Evolutionary conservation across 2,113 vertebrate genomes (phyloP).

Genomic region (Lepus americanus): DNA sequence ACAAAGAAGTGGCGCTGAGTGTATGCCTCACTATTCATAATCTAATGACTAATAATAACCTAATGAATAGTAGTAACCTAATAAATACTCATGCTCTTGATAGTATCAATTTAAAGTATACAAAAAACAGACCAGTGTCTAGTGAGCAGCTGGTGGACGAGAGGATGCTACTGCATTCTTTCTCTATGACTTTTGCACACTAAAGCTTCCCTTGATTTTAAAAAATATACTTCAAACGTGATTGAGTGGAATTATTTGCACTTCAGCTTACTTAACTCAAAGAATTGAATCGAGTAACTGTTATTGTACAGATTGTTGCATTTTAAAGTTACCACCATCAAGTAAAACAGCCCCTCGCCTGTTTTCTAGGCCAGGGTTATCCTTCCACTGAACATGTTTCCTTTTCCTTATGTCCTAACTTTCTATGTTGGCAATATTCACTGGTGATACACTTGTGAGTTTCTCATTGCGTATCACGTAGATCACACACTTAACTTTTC

Average conservation of each 20-base stretch:
- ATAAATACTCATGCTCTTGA: neutral
- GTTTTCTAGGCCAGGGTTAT: neutral
- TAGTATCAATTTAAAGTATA: neutral
- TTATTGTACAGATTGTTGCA: neutral
- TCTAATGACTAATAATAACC: neutral
- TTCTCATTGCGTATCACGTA: rapidly evolving
- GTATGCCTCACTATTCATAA: rapidly evolving
- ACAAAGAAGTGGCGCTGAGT: neutral
- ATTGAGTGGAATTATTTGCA: neutral
- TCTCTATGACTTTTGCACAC: no score
- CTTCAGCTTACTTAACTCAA: neutral
- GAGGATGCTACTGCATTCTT: neutral
- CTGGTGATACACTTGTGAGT: neutral
- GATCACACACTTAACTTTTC: rapidly evolving
- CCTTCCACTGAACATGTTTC: neutral
- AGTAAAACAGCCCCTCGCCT: neutral
- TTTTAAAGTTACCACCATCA: neutral
- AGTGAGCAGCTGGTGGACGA: neutral
- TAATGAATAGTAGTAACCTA: neutral
- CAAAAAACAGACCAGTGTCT: neutral
- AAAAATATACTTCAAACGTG: neutral
- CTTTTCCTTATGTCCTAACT: neutral
- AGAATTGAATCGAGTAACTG: neutral
- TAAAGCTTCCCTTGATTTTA: neutral
- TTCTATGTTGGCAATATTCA: neutral